These are phyloP conservation scores for Liodrosophila aerea DNA, from an alignment of 2,888 invertebrate genomes.

Conservation along the genomic window DNA sequence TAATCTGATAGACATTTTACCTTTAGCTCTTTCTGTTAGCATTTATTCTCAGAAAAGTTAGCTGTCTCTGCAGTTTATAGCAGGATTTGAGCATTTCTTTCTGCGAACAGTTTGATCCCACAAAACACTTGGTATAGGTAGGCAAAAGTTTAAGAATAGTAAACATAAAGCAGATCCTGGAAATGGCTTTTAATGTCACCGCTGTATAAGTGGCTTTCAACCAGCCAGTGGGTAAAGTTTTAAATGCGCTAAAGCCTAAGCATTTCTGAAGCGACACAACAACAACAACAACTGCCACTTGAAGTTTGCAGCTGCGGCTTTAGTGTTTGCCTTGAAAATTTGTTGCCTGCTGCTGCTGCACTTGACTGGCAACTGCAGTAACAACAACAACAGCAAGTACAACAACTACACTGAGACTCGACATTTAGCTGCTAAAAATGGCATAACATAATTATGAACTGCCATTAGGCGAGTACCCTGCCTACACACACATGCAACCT, in stretches of 20 bases:
- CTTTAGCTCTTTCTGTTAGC: not conserved
- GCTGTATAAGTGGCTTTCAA: slow-evolving; percentile 34
- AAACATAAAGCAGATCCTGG: slow-evolving; percentile 23
- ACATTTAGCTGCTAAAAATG: slow-evolving; percentile 66
- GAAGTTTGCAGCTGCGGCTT: slow-evolving; percentile 43
- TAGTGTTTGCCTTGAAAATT: slow-evolving; percentile 48
- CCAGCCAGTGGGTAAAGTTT: slow-evolving; percentile 37
- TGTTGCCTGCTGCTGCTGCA: slow-evolving; percentile 46
- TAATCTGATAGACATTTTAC: too few species aligned
- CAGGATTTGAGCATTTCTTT: not conserved
- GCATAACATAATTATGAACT: slow-evolving; percentile 67
- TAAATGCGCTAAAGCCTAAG: slow-evolving; percentile 50
- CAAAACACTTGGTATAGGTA: slow-evolving; percentile 6
- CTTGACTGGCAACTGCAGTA: slow-evolving; percentile 32
- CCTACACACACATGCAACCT: slow-evolving; percentile 4
- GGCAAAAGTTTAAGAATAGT: slow-evolving; percentile 20
- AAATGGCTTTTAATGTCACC: slow-evolving; percentile 40
- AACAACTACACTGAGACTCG: slow-evolving; percentile 25
- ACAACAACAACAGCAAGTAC: slow-evolving; percentile 5
- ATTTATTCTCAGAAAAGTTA: not conserved
- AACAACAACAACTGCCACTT: slow-evolving; percentile 32
- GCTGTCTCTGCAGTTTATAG: slow-evolving; percentile 2
- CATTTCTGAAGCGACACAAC: slow-evolving; percentile 32
- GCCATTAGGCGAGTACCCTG: slow-evolving; percentile 51
- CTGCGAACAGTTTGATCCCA: not conserved